phyloP scores from a whole-genome alignment of 2,113 vertebrate species.

The Numida meleagris region DNA sequence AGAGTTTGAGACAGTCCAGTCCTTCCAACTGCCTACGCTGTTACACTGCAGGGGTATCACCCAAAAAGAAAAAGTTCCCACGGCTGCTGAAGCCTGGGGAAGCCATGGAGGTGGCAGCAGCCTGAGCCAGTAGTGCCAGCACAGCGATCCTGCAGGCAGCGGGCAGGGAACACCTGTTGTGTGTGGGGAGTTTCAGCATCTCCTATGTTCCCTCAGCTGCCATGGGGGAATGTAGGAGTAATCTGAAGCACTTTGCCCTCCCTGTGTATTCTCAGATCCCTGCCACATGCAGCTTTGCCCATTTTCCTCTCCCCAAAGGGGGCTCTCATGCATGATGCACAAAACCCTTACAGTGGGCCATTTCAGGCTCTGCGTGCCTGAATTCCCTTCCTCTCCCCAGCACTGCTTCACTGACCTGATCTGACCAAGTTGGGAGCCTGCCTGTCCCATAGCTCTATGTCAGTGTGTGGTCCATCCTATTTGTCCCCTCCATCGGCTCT shows the following conservation, averaged over 20 bases:
- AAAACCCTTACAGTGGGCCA: not conserved
- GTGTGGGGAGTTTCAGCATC: not conserved
- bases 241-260: not conserved
- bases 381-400: not conserved
- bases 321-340: accelerated
- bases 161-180: not conserved
- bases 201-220: not conserved
- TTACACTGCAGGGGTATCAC: not conserved
- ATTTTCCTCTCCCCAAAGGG: not conserved
- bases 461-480: not conserved
- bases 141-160: accelerated
- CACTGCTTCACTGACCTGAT: not conserved
- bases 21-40: accelerated
- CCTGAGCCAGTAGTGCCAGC: not conserved
- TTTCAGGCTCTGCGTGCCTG: not conserved
- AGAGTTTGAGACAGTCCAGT: not conserved
- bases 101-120: not conserved
- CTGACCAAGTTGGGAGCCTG: not conserved
- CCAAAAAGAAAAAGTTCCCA: not conserved
- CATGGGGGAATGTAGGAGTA: not conserved
- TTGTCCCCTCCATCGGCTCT: not conserved
- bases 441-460: not conserved
- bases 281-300: not conserved
- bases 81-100: accelerated
- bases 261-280: accelerated